These are phyloP conservation scores for Struthidea cinerea DNA, from an alignment of 2,113 vertebrate genomes.

Conservation along the genomic window DNA sequence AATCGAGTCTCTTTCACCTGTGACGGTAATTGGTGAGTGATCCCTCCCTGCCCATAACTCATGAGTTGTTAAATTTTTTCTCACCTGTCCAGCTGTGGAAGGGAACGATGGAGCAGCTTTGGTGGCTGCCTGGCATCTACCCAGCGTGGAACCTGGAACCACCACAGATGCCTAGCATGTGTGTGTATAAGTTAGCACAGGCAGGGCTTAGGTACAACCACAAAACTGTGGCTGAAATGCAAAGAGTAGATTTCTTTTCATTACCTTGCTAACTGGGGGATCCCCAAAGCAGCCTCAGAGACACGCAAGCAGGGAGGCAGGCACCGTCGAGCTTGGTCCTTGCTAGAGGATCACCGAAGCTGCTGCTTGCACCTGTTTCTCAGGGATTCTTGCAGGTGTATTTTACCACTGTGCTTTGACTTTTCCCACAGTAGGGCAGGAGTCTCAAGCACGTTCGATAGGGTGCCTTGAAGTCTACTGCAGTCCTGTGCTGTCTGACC, in stretches of 20 bases:
- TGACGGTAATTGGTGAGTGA: background rate
- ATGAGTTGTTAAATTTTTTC: background rate
- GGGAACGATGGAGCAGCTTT: background rate
- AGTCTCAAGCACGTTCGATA: background rate
- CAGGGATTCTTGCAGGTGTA: background rate
- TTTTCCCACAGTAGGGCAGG: background rate
- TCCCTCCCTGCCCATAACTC: background rate
- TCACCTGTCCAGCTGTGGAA: background rate
- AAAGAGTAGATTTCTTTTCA: background rate
- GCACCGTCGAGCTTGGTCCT: background rate
- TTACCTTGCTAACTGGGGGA: background rate
- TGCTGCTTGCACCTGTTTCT: background rate
- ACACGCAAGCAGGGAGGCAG: rapidly evolving
- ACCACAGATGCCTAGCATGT: background rate
- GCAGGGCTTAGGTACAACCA: background rate
- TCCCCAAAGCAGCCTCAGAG: background rate
- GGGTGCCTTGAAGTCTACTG: background rate
- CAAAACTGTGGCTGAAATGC: background rate
- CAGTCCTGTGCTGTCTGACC: background rate
- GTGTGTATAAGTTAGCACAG: background rate
- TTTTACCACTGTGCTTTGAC: background rate
- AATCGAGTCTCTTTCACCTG: background rate
- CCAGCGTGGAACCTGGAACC: background rate
- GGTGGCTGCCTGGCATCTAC: background rate
- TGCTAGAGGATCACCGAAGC: background rate